phyloP scores from a whole-genome alignment of 2,113 vertebrate species.

The Mormyrus iriodes region DNA sequence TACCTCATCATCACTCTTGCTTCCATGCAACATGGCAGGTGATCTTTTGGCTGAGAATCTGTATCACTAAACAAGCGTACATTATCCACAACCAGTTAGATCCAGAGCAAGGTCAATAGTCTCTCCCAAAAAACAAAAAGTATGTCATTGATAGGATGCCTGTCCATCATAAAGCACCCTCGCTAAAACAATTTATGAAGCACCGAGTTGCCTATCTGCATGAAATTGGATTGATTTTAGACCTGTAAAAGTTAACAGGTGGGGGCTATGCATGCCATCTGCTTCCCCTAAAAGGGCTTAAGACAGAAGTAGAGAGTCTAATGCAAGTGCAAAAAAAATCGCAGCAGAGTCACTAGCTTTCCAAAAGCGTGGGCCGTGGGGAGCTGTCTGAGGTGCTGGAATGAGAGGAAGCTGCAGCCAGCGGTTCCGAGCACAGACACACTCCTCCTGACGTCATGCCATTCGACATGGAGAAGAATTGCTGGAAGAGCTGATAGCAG shows the following conservation, averaged over 20 bases:
- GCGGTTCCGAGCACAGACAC: background rate
- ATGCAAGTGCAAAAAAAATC: background rate
- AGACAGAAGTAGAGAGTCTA: background rate
- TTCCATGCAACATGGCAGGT: background rate
- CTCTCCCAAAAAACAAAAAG: background rate
- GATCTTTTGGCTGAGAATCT: background rate
- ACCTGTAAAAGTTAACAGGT: background rate
- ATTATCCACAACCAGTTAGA: background rate
- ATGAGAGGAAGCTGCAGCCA: background rate
- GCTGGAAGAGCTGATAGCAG: background rate
- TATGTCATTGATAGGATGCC: background rate
- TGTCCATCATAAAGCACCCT: background rate
- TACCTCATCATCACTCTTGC: conserved; percentile 15
- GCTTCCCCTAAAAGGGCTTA: conserved; percentile 3
- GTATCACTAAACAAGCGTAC: background rate
- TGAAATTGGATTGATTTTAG: background rate
- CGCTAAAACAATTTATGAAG: background rate
- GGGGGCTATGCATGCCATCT: background rate
- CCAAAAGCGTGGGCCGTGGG: background rate
- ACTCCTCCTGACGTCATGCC: background rate
- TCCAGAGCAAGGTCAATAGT: background rate
- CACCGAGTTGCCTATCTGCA: background rate
- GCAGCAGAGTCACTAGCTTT: background rate
- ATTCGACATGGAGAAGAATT: background rate
- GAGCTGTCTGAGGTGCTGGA: conserved; percentile 11